Base-by-base conservation (phyloP, 2,797 vertebrate genomes). In the Leptodactylus fallax region DNA sequence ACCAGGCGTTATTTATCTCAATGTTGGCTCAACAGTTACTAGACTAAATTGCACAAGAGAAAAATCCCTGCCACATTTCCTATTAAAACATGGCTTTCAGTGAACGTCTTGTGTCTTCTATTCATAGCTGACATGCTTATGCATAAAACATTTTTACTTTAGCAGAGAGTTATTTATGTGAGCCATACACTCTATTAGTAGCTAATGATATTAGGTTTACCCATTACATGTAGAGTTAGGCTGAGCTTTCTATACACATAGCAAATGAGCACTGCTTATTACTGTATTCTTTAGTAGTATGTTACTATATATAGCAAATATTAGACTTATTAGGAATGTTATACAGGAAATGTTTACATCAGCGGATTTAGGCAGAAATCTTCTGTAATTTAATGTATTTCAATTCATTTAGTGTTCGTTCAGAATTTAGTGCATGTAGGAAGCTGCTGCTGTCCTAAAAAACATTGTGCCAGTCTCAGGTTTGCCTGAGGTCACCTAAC, bases 111-210 rank as follows among this genome's bases (percentile, higher is more conserved):
- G 23, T 53, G 25, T 63, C n/a, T 82, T 83, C 67, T 27, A 83
- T 72, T 56, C 53, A n/a, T 56, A 83, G 81, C 67, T 4, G 81
- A 58, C 81, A 72, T 72, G 47, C 51, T 16, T 71, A 71, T 69
- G 81, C 81, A 83, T 72, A 58, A 71, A 72, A 72, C 67, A 83
- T 72, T 72, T 69, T 83, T 19, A 71, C 49, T 71, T 53, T 55
- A 71, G 65, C 81, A 55, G 81, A 69, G 60, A 71, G 17, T 17
- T 71, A 83, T 72, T 83, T 72, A 25, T 36, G 53, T 56, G 61
- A 45, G 81, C 53, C 21, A 11, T 72, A 56, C 72, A 67, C 65
- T 45, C 51, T 51, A 72, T 82, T 69, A 25, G 47, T 53, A 45
- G 25, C 21, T 80, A 79, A 56, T 80, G 13, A 61, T 80, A 82